Evolutionary conservation across 2,113 vertebrate species (phyloP).

Genomic region (Echinops telfairi): DNA sequence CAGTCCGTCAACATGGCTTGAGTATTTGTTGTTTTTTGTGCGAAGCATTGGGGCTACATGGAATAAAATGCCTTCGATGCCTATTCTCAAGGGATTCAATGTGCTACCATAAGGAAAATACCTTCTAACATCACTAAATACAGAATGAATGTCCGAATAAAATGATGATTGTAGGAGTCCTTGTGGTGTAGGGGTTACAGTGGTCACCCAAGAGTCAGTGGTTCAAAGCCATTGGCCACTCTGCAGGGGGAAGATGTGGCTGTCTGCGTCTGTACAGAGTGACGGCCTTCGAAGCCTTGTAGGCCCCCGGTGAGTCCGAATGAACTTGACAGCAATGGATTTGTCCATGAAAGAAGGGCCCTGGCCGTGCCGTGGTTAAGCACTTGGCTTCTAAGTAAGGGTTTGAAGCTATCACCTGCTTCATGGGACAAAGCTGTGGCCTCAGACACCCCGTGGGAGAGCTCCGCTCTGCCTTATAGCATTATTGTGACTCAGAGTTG

Average conservation of each 20-base stretch:
- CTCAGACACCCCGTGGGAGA: not conserved
- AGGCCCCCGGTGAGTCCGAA: not conserved
- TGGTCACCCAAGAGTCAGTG: not conserved
- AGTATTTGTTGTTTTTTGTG: not conserved
- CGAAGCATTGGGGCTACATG: not conserved
- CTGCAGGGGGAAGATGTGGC: not conserved
- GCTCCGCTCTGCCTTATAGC: not conserved
- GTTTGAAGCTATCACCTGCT: too few relatives aligned
- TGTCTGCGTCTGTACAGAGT: not conserved
- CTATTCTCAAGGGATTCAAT: not conserved
- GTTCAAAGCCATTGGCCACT: not conserved
- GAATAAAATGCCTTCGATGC: not conserved
- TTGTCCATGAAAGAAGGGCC: not conserved
- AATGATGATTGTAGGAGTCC: not conserved
- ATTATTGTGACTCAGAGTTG: not conserved
- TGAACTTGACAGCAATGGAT: not conserved
- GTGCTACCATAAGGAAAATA: not conserved
- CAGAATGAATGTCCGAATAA: not conserved
- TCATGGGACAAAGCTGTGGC: not conserved
- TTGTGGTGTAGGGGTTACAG: not conserved
- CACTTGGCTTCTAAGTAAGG: not conserved
- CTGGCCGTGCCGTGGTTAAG: not conserved
- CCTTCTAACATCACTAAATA: not conserved
- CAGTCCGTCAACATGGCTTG: not conserved
- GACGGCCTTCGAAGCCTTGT: not conserved